phyloP scores from a whole-genome alignment of 30 jellyfish, hydroid and myxozoan species.

The Aurelia aurita region DNA sequence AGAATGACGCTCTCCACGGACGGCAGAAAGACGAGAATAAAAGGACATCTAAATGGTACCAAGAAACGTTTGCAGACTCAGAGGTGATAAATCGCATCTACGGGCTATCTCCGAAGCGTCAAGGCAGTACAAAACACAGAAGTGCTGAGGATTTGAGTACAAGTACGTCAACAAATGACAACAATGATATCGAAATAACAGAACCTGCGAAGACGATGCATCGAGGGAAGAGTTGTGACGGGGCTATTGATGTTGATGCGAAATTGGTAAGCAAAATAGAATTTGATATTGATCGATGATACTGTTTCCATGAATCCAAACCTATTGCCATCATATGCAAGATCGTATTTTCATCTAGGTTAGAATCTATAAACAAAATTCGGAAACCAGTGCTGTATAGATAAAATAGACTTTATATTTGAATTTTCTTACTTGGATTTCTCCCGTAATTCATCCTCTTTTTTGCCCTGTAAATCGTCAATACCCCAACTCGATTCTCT shows the following conservation, averaged over 20 bases:
- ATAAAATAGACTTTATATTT: too few relatives aligned
- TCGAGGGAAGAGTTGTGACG: neutral
- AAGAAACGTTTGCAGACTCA: constrained; percentile 23
- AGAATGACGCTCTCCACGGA: too few relatives aligned
- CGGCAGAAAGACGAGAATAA: too few relatives aligned
- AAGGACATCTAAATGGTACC: neutral
- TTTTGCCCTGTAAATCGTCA: too few relatives aligned
- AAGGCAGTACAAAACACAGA: constrained; percentile 29
- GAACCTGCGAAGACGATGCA: neutral
- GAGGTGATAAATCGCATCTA: constrained; percentile 35
- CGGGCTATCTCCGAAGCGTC: constrained; percentile 37
- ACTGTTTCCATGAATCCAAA: neutral
- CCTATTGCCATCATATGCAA: neutral
- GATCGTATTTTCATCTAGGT: too few relatives aligned
- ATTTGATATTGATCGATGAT: neutral
- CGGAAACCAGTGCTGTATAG: too few relatives aligned
- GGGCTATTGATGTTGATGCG: constrained; percentile 85
- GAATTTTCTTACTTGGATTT: too few relatives aligned
- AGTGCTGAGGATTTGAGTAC: constrained; percentile 60
- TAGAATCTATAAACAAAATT: too few relatives aligned
- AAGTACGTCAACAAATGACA: neutral
- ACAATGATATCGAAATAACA: neutral
- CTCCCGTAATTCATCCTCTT: too few relatives aligned
- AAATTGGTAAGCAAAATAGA: constrained; percentile 67
- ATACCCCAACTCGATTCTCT: too few relatives aligned